Percentiles rank a stretch among this genome's conserved stretches.
These are phyloP conservation scores for Myioborus melanocephalus DNA, from an alignment of 2,797 vertebrate genomes.

Conservation along the genomic window DNA sequence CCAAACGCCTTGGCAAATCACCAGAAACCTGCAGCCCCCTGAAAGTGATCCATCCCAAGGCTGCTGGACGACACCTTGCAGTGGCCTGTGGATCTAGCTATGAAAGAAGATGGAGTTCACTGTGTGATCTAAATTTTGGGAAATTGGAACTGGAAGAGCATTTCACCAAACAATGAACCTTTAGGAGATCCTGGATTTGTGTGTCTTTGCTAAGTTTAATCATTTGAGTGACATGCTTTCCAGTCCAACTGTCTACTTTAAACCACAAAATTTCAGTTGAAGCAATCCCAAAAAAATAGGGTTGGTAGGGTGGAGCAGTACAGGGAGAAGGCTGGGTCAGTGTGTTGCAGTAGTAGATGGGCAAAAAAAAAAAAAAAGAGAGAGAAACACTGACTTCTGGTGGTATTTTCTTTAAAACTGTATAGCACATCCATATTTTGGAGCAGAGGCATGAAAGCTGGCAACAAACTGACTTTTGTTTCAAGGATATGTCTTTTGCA, in stretches of 20 bases:
- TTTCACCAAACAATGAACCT: not conserved
- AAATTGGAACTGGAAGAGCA: not conserved
- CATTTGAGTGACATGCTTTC: not conserved
- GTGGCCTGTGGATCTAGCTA: not conserved
- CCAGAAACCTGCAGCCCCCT: not conserved
- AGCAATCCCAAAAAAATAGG: not conserved
- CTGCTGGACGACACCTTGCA: not conserved
- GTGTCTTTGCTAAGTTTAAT: not conserved
- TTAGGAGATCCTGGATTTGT: not conserved
- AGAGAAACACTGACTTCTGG: not conserved
- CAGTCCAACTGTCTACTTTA: not conserved
- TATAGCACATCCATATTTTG: not conserved
- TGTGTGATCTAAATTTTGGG: not conserved
- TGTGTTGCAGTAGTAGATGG: not conserved
- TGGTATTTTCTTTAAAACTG: not conserved
- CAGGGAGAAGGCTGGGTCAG: not conserved
- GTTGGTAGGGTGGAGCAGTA: not conserved
- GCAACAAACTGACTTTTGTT: not conserved
- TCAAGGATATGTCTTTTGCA: not conserved
- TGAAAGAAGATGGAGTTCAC: accelerated
- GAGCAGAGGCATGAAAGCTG: slow-evolving; percentile 9
- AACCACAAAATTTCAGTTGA: not conserved
- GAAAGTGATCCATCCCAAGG: not conserved
- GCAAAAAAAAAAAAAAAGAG: no score
- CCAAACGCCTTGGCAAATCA: not conserved